phyloP scores from a whole-genome alignment of 2,888 invertebrate genomes.

The Capitulum mitella region DNA sequence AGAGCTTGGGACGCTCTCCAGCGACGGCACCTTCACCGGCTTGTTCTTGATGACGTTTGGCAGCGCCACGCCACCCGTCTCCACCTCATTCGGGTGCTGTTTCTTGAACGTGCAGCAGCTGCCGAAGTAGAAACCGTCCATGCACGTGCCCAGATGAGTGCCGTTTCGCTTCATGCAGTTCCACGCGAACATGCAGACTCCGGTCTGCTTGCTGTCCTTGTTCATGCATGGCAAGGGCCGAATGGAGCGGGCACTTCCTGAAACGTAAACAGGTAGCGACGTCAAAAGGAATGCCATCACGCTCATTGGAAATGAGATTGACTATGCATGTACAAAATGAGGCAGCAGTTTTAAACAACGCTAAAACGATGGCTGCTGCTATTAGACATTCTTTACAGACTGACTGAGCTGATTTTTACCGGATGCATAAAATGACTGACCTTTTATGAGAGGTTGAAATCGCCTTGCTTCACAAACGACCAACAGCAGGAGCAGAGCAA shows the following conservation, averaged over 20 bases:
- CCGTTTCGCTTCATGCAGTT: constrained; percentile 85
- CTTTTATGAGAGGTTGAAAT: neutral
- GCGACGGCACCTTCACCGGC: neutral
- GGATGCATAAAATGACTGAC: neutral
- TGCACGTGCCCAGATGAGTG: constrained; percentile 82
- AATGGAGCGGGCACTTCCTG: constrained; percentile 66
- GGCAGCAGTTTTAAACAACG: no score
- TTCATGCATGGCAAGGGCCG: constrained; percentile 81
- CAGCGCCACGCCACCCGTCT: constrained; percentile 29
- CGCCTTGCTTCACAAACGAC: neutral
- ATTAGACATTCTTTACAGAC: no score
- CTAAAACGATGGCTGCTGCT: no score
- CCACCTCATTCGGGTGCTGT: constrained; percentile 53
- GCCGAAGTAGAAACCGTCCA: constrained; percentile 87
- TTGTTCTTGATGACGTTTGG: constrained; percentile 22
- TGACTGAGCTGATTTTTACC: neutral
- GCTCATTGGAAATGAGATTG: neutral
- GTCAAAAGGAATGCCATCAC: neutral
- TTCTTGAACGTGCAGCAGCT: constrained; percentile 72
- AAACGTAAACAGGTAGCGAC: neutral
- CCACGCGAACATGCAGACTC: constrained; percentile 89
- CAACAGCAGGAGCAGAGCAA: neutral
- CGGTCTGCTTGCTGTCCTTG: constrained; percentile 66
- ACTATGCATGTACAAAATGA: no score
- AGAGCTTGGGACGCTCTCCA: neutral